Conservation (phyloP, 2,888 invertebrate genomes). For the Limnephilus lunatus region DNA sequence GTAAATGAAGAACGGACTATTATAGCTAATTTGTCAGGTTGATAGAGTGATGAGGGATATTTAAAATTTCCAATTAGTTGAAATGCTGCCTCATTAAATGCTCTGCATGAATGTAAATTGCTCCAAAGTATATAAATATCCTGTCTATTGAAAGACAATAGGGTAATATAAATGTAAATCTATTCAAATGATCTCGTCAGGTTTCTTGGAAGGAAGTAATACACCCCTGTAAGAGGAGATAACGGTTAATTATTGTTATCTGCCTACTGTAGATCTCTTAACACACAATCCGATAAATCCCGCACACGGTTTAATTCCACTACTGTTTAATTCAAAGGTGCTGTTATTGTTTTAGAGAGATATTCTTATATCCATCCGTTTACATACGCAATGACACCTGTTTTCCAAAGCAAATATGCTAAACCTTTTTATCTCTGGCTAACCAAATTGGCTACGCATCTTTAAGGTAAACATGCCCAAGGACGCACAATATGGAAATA, state of each 20-base stretch:
- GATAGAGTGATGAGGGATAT: neutral
- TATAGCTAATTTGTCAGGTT: neutral
- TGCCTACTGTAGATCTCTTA: neutral
- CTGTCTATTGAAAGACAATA: neutral
- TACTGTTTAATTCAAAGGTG: neutral
- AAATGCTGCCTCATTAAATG: neutral
- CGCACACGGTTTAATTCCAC: neutral
- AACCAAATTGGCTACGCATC: neutral
- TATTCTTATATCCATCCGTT: constrained; percentile 17
- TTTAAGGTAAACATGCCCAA: constrained; percentile 4
- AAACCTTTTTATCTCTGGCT: constrained; percentile 39
- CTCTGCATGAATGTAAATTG: neutral
- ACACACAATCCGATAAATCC: neutral
- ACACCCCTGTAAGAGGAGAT: neutral
- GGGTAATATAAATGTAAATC: constrained; percentile 45
- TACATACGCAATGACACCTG: constrained; percentile 26
- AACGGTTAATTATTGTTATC: neutral
- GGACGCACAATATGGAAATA: constrained; percentile 4
- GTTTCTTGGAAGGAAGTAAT: neutral
- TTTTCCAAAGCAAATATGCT: constrained; percentile 12
- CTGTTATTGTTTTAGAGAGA: neutral
- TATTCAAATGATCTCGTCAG: constrained; percentile 52
- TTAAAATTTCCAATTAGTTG: neutral
- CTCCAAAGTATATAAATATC: neutral
- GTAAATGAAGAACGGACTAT: neutral